Evolutionary conservation across 1,140 invertebrate species (phyloP), one percentile per base, ranked within the genome.

Genomic region (Bombus vancouverensis): DNA sequence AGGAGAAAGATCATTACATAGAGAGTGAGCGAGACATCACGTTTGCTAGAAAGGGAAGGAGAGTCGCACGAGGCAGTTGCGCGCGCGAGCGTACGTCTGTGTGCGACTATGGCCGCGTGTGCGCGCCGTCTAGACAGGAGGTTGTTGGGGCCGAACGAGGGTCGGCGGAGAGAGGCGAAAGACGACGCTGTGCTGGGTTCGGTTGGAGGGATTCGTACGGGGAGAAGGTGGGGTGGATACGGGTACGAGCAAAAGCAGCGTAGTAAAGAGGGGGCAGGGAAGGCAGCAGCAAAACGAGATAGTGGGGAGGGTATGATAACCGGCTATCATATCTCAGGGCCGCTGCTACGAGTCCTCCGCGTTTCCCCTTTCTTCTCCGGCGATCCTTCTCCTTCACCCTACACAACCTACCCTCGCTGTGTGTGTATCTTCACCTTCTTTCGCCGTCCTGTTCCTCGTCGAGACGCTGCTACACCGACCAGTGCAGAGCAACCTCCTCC

Each of bases 111-210:
- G 73, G 44, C 18, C 66, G 85, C 81, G 91, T 92, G 91, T 92
- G 91, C 89, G 91, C 91, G 91, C 91, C 92, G 93, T 93, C 93
- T 93, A 93, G 93, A 93, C 93, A 90, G 92, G 92, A 92, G 92
- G 93, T 91, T 93, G 93, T 92, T 88, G 91, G 89, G 90, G 89
- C 89, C 85, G 85, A 88, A 86, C 83, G 87, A 87, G 88, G 91
- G 77, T 83, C 85, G 85, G 80, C 80, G 89, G 87, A 81, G 83
- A 80, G 90, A 76, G 90, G 85, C 85, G 87, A 88, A 90, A 88
- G 87, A 90, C 85, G 83, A 86, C 76, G 80, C 28, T 34, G 66
- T 18, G 66, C 34, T 65, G 78, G 75, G 90, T 53, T 53, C 47
- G 18, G 47, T 79, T 75, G 89, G 88, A 84, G 90, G 87, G 87